Percentiles rank a stretch among this genome's conserved stretches.
Evolutionary conservation across 2,888 invertebrate species (phyloP).

Genomic region (Mayetiola destructor): DNA sequence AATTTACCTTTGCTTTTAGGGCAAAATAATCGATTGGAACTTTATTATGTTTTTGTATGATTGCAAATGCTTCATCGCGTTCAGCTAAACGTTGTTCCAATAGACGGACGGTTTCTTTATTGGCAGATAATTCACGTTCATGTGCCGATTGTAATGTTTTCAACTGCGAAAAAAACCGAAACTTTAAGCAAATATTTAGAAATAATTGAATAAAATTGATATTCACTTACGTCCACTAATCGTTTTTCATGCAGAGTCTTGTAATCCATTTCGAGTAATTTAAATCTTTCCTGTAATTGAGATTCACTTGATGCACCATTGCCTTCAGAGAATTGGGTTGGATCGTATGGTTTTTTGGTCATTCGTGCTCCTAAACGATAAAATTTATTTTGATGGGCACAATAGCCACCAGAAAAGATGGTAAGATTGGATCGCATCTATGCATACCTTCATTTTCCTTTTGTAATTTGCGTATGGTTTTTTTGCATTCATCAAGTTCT

Average conservation of each 20-base stretch:
- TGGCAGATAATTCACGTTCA: constrained; percentile 48
- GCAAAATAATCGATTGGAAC: constrained; percentile 35
- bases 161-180: constrained; percentile 39
- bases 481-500: constrained; percentile 60
- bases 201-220: background rate
- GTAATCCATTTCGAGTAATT: constrained; percentile 59
- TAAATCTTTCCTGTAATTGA: constrained; percentile 45
- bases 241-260: constrained; percentile 61
- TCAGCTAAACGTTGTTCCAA: constrained; percentile 33
- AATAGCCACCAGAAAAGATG: too few relatives aligned
- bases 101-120: constrained; percentile 33
- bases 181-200: background rate
- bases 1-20: constrained; percentile 33
- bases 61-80: constrained; percentile 32
- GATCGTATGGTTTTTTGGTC: constrained; percentile 31
- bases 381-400: too few relatives aligned
- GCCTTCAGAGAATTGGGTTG: constrained; percentile 31
- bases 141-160: constrained; percentile 60
- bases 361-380: too few relatives aligned
- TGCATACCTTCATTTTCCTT: constrained; percentile 52
- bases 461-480: constrained; percentile 59
- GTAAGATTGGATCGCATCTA: too few relatives aligned
- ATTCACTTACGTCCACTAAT: constrained; percentile 59
- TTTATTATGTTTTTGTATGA: constrained; percentile 32
- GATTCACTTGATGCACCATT: constrained; percentile 28